Evolutionary conservation across 2,888 invertebrate species (phyloP).

Genomic region (Campoletis raptor): DNA sequence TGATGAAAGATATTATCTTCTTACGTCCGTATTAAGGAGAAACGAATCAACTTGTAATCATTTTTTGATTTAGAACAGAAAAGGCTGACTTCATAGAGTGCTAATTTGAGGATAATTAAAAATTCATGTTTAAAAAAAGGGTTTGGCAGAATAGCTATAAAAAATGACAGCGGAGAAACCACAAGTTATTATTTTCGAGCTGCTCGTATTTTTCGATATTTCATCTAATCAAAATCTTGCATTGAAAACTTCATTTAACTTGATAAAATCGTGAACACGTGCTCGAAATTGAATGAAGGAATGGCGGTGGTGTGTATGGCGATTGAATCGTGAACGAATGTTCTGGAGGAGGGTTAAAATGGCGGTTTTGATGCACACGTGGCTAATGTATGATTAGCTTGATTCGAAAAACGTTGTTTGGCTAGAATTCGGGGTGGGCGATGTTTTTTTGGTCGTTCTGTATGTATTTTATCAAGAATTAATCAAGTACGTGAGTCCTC

Average conservation of each 20-base stretch:
- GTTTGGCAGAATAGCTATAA: neutral
- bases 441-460: neutral
- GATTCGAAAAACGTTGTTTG: constrained; percentile 45
- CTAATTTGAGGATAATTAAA: neutral
- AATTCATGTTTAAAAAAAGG: neutral
- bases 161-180: neutral
- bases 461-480: constrained; percentile 49
- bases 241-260: neutral
- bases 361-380: neutral
- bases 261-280: neutral
- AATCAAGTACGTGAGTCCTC: constrained; percentile 50
- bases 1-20: neutral
- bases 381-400: constrained; percentile 40
- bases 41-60: neutral
- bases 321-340: constrained; percentile 13
- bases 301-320: constrained; percentile 32
- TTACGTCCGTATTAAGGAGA: neutral
- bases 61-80: neutral
- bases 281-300: neutral
- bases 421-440: neutral
- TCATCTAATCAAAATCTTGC: neutral
- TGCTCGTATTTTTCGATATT: neutral
- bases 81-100: neutral
- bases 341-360: neutral
- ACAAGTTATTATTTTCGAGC: neutral